A percentile compares a stretch with the other conserved stretches of the same genome.
These are phyloP conservation scores for Paralichthys olivaceus DNA, from an alignment of 2,113 vertebrate genomes.

Conservation along the genomic window DNA sequence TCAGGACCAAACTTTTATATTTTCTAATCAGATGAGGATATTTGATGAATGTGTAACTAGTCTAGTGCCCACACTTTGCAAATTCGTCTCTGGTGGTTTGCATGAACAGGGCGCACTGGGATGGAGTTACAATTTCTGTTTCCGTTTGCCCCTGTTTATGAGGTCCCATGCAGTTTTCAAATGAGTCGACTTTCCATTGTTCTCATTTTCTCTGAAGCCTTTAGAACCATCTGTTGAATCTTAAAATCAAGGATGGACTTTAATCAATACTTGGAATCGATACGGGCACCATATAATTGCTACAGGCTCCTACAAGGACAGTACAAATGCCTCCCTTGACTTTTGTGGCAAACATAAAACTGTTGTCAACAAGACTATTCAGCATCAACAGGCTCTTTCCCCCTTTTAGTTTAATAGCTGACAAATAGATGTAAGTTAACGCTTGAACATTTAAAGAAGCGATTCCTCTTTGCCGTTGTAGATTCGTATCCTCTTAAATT, in stretches of 20 bases:
- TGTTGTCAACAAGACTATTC: constrained; percentile 38
- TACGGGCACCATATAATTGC: constrained; percentile 69
- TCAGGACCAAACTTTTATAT: neutral
- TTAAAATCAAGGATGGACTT: constrained; percentile 60
- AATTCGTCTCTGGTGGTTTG: neutral
- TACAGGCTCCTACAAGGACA: constrained; percentile 61
- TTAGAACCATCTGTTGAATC: constrained; percentile 54
- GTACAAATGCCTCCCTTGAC: constrained; percentile 73
- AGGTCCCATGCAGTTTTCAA: constrained; percentile 23
- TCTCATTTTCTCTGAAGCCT: constrained; percentile 59
- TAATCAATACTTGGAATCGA: constrained; percentile 72
- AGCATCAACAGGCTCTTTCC: constrained; percentile 23
- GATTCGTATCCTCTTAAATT: constrained; percentile 14
- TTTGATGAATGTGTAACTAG: neutral
- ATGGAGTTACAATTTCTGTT: neutral
- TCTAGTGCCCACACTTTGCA: neutral
- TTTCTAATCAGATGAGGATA: neutral
- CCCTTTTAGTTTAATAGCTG: constrained; percentile 43
- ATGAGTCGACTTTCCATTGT: constrained; percentile 38
- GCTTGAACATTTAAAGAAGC: constrained; percentile 42
- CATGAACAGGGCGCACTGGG: neutral
- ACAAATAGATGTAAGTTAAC: constrained; percentile 41
- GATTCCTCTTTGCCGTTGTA: neutral
- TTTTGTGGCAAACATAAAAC: constrained; percentile 61
- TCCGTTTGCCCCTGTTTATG: constrained; percentile 29